Evolutionary conservation across 2,888 invertebrate species (phyloP), one percentile per base, ranked within the genome.

Genomic region (Norana najaformis): DNA sequence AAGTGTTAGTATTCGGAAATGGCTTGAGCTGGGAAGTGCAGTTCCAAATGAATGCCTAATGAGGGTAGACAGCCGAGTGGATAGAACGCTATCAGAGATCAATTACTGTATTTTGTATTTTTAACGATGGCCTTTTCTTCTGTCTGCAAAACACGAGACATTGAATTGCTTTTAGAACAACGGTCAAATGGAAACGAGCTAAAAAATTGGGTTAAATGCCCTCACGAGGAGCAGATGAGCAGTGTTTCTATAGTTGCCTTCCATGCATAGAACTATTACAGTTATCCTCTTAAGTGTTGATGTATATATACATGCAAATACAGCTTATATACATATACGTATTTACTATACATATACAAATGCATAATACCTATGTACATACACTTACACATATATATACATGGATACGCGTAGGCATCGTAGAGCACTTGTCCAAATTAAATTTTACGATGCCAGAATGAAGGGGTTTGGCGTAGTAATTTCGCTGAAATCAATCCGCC

Each of bases 401-500:
- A n/a, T 11, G 16, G 30, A 69, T 69, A 69, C n/a, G 69, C 11
- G 8, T 30, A n/a, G 30, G 69, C 69, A 69, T 69, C 30, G 30
- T 69, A 30, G n/a, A 69, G 69, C 69, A 69, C 69, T 69, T 69
- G 69, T 69, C 69, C 69, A 69, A 69, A 69, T 69, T 69, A 69
- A 69, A 69, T 69, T 69, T 69, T n/a, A 69, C 69, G 69, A n/a
- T 69, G 69, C n/a, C 30, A n/a, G 30, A 69, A n/a, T 69, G 69
- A 69, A n/a, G n/a, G 69, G 69, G 14, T 69, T 8, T 69, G 69
- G 69, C n/a, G 69, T n/a, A 69, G 69, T 69, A 69, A 69, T 69
- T 69, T 69, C 69, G 69, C n/a, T 69, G 23, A 53, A 53, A 53
- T 53, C 69, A 69, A 69, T 69, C 69, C 69, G n/a, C 30, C 69